Percentiles rank a stretch among this genome's conserved stretches.
phyloP scores from a whole-genome alignment of 2,113 vertebrate genomes.

The Oenanthe melanoleuca region DNA sequence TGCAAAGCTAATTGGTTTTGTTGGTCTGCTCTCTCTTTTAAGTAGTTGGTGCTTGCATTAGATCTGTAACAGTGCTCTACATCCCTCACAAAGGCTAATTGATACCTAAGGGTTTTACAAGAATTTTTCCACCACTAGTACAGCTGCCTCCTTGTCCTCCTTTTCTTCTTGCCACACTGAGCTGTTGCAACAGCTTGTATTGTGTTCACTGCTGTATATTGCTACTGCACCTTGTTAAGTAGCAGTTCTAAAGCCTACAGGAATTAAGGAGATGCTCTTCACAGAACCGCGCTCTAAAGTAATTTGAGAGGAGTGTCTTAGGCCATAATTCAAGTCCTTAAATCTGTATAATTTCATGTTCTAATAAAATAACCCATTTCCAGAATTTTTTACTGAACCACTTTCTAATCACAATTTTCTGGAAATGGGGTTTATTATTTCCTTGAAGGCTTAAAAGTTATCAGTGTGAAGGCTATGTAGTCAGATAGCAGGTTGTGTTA shows the following conservation, averaged over 20 bases:
- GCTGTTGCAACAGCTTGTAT: not conserved
- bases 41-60: not conserved
- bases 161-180: not conserved
- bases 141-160: not conserved
- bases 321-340: not conserved
- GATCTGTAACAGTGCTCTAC: not conserved
- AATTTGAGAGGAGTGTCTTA: not conserved
- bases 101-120: not conserved
- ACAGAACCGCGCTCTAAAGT: not conserved
- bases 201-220: fast-evolving
- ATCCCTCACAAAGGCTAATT: not conserved
- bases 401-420: not conserved
- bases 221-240: not conserved
- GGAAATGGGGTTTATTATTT: not conserved
- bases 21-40: not conserved
- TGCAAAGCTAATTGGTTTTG: not conserved
- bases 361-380: not conserved
- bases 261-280: not conserved
- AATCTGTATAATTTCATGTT: not conserved
- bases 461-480: not conserved
- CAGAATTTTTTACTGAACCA: not conserved
- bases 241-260: not conserved
- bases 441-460: not conserved
- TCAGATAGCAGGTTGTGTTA: not conserved
- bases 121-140: not conserved